Evolutionary conservation across 37 sponge, comb jelly and placozoan species (phyloP).

Genomic region (Beroe forskalii): DNA sequence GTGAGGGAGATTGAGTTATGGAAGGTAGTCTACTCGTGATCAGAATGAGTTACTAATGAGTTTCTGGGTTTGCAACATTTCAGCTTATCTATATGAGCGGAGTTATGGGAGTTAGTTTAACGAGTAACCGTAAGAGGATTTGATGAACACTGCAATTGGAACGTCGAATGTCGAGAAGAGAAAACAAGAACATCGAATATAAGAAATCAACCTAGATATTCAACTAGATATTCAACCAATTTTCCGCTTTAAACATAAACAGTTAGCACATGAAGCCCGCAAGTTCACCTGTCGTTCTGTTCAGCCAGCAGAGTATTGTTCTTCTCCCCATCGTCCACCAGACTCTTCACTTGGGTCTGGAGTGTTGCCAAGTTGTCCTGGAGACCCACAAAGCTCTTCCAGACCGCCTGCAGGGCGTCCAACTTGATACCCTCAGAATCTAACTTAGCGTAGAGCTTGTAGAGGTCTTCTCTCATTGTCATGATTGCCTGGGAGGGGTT

Average conservation of each 20-base stretch:
- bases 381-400: slow-evolving; percentile 47
- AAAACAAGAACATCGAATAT: no score
- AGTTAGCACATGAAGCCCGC: no score
- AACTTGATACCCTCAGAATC: slow-evolving; percentile 53
- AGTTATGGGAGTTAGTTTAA: no score
- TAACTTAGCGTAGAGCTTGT: slow-evolving; percentile 21
- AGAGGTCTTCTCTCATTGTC: slow-evolving; percentile 64
- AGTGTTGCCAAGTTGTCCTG: slow-evolving; percentile 42
- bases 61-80: no score
- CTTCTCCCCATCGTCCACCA: slow-evolving; percentile 46
- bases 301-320: slow-evolving; percentile 18
- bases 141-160: no score
- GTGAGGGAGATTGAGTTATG: not conserved
- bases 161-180: no score
- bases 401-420: slow-evolving; percentile 60
- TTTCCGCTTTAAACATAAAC: no score
- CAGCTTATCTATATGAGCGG: no score
- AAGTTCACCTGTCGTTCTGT: slow-evolving; percentile 55
- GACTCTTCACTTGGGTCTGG: slow-evolving; percentile 20
- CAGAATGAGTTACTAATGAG: no score
- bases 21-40: not conserved
- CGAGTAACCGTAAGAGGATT: no score
- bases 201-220: no score
- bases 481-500: slow-evolving; percentile 44
- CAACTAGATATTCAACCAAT: no score